Conservation (phyloP, 2,113 vertebrate species). For the Limnothrissa miodon region DNA sequence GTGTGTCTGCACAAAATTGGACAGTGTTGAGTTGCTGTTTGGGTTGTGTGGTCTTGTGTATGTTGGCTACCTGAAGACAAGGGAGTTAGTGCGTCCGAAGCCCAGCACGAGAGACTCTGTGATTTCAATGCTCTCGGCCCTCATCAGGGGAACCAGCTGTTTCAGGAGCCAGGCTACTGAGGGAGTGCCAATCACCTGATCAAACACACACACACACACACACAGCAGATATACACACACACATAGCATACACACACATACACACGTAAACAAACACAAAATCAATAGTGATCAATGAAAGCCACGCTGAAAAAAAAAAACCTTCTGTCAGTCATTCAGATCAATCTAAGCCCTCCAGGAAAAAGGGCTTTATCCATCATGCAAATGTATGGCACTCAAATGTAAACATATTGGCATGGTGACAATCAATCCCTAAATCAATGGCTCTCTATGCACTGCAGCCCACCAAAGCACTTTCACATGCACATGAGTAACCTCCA, state of each 20-base stretch:
- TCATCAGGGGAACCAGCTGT: constrained; percentile 96
- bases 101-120: constrained; percentile 95
- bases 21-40: too few species aligned
- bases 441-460: not conserved
- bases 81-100: constrained; percentile 95
- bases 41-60: too few species aligned
- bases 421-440: not conserved
- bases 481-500: not conserved
- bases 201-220: constrained; percentile 40
- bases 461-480: not conserved
- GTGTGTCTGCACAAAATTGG: not conserved
- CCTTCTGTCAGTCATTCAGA: not conserved
- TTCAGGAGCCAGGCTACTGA: constrained; percentile 94
- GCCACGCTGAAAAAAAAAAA: not conserved
- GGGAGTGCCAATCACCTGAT: constrained; percentile 92
- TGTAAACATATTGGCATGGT: not conserved
- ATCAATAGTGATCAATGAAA: not conserved
- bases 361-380: not conserved
- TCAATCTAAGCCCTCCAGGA: not conserved
- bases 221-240: not conserved
- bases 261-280: not conserved
- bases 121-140: constrained; percentile 96
- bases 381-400: not conserved
- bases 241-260: not conserved
- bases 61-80: constrained; percentile 90